Evolutionary conservation across 2,797 vertebrate genomes (phyloP), one percentile per base, ranked within the genome.

Genomic region (Oophaga sylvatica): DNA sequence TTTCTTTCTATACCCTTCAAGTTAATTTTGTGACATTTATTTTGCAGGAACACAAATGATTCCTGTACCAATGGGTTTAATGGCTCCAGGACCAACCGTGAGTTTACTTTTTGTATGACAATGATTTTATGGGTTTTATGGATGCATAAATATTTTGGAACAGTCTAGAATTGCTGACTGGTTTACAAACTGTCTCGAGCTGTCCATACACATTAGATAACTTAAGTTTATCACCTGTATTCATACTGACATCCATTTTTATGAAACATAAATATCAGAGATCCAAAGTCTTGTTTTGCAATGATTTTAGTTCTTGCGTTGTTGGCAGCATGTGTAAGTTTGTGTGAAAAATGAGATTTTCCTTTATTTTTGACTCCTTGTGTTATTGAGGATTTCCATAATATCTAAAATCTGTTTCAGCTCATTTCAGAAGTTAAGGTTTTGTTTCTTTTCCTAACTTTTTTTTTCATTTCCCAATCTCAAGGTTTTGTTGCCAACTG

Each of bases 51-150:
- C 97, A 41, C 97, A 96, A 82, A 99, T 99, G 97, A 99, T 99
- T 94, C 98, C 98, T 89, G 96, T 99, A 90, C 98, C 99, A 88
- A 98, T 99, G 97, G 96, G 98, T 91, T 96, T 99, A 93, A 99
- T 99, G 98, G 94, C 97, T 81, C 95, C 97, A 85, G 94, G 96
- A 83, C 95, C 97, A n/a, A 93, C 97, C 90, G 97, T 97, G 95
- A 96, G 94, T 93, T 41, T 45, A n/a, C 13, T 22, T 45, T 45
- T 2, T 29, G 19, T 59, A 59, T 59, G 12, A 17, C 12, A 59
- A 59, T 16, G 57, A 59, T 59, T 59, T 59, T 17, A 59, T 53
- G 48, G 48, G 11, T 53, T 53, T 53, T 53, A 9, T 53, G 48
- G 48, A 53, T 53, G 48, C 48, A 53, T 11, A 53, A 53, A 53